These are phyloP conservation scores for Zaprionus capensis DNA, from an alignment of 1,140 invertebrate species.

Conservation along the genomic window DNA sequence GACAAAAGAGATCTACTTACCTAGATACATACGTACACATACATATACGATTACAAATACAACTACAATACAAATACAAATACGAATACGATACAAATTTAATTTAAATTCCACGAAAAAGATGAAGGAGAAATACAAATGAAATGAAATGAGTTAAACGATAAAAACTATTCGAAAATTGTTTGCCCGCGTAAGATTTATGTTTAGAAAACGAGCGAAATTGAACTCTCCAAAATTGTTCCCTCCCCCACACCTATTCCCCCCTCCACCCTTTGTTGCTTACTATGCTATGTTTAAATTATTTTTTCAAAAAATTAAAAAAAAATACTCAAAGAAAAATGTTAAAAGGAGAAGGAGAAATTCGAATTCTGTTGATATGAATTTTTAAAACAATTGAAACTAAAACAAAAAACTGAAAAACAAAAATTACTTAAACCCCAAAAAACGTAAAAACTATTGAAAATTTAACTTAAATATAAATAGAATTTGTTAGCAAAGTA, in stretches of 20 bases:
- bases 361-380: conserved; percentile 80
- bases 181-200: conserved; percentile 74
- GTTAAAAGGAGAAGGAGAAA: conserved; percentile 37
- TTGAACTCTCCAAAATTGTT: conserved; percentile 32
- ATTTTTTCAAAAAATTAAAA: conserved; percentile 45
- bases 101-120: conserved; percentile 20
- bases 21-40: conserved; percentile 50
- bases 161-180: conserved; percentile 33
- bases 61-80: conserved; percentile 6
- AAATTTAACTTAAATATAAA: conserved; percentile 80
- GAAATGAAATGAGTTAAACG: neutral
- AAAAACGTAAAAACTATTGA: conserved; percentile 58
- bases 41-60: conserved; percentile 53
- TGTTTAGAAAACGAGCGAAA: conserved; percentile 55
- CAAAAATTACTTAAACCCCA: conserved; percentile 24
- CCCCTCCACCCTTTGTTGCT: conserved; percentile 63
- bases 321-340: conserved; percentile 59
- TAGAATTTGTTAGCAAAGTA: conserved; percentile 82
- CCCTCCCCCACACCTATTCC: neutral
- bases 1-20: conserved; percentile 55
- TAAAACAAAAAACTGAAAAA: conserved; percentile 37
- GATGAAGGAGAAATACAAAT: neutral
- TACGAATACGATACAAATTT: conserved; percentile 28
- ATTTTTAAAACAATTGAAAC: conserved; percentile 78
- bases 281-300: conserved; percentile 76